phyloP scores from a whole-genome alignment of 2,797 vertebrate species.

The Carcharodon carcharias region DNA sequence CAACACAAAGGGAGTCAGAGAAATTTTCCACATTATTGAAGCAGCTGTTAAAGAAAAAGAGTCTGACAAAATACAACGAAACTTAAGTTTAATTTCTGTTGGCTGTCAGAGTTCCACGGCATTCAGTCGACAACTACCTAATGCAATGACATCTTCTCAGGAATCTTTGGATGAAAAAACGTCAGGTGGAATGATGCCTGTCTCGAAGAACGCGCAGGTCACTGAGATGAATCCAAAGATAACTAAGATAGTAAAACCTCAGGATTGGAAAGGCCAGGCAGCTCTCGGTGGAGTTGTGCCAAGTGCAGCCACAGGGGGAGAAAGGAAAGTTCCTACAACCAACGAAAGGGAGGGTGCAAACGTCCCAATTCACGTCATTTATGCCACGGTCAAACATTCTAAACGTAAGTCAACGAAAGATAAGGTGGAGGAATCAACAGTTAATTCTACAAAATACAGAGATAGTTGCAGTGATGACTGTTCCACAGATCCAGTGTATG shows the following conservation, averaged over 20 bases:
- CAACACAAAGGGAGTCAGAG: conserved; percentile 54
- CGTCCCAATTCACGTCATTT: background rate
- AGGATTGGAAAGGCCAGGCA: background rate
- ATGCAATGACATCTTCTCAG: too few relatives aligned
- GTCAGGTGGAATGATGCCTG: background rate
- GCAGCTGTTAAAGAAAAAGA: conserved; percentile 43
- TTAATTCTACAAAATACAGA: background rate
- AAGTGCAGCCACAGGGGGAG: background rate
- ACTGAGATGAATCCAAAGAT: background rate
- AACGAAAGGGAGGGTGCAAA: background rate
- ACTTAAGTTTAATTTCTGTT: background rate
- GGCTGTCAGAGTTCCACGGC: background rate
- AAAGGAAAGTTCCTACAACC: background rate
- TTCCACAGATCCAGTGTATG: background rate
- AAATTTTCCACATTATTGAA: conserved; percentile 60
- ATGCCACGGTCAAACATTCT: background rate
- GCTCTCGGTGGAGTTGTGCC: background rate
- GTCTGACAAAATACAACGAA: background rate
- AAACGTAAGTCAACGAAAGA: background rate
- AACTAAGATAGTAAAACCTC: background rate
- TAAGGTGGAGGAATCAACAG: background rate
- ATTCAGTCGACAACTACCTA: background rate
- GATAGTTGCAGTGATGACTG: background rate
- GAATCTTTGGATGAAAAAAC: background rate
- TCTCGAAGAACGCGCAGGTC: background rate